phyloP scores from a whole-genome alignment of 2,797 vertebrate species.

The Danio albolineatus region DNA sequence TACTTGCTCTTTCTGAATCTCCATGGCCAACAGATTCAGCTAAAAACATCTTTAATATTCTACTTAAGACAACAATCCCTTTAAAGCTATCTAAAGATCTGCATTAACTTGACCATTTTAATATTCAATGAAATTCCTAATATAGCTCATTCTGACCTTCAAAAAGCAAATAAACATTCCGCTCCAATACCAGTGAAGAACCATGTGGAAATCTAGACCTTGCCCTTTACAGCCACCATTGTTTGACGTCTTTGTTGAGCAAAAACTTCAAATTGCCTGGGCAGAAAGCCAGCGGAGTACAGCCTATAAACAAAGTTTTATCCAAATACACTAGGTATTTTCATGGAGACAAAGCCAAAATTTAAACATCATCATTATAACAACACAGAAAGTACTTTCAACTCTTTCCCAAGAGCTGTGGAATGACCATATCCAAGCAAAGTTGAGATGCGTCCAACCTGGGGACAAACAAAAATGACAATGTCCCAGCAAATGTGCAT shows the following conservation, averaged over 20 bases:
- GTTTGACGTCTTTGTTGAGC: constrained; percentile 5
- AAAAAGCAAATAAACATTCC: constrained; percentile 6
- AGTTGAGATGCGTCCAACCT: neutral
- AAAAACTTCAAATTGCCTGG: constrained; percentile 4
- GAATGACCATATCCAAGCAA: neutral
- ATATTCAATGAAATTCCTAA: neutral
- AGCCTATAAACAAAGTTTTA: neutral
- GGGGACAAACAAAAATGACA: constrained; percentile 18
- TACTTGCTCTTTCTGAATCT: too few species aligned
- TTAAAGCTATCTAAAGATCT: neutral
- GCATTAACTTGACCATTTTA: neutral
- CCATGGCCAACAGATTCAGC: too few species aligned
- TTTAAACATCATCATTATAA: neutral
- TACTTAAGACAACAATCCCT: too few species aligned
- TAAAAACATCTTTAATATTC: too few species aligned
- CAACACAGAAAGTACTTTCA: neutral
- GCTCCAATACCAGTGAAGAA: neutral
- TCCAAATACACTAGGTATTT: neutral
- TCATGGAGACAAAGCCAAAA: neutral
- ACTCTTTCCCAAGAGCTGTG: neutral
- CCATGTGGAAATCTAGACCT: neutral
- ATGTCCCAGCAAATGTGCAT: neutral
- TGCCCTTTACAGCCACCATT: neutral
- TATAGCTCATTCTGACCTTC: constrained; percentile 6
- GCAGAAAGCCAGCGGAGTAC: neutral